Conservation (phyloP, 2,797 vertebrate genomes). For the Clarias fuscus region DNA sequence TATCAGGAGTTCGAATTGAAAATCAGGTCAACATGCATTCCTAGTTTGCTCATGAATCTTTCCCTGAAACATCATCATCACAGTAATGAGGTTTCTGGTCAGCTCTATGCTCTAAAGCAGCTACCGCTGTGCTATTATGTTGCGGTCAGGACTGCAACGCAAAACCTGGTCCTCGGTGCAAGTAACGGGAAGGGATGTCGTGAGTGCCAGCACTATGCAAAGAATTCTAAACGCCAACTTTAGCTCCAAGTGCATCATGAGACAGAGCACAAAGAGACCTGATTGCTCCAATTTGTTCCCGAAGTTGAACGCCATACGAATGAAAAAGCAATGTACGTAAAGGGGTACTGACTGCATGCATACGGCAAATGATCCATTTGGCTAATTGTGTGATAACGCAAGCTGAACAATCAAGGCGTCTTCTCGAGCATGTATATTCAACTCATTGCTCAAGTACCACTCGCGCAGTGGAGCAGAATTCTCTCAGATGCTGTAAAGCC, state of each 20-base stretch:
- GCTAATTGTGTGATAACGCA: not conserved
- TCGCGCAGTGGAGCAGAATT: not conserved
- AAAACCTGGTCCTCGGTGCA: not conserved
- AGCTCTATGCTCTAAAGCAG: not conserved
- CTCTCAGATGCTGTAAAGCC: not conserved
- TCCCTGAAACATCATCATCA: not conserved
- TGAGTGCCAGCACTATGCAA: not conserved
- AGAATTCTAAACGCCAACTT: no score
- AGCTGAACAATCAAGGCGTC: not conserved
- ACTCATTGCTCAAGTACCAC: not conserved
- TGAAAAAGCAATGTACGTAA: not conserved
- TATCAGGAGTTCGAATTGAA: not conserved
- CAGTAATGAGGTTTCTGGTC: not conserved
- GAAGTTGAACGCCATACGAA: not conserved
- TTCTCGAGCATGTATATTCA: not conserved
- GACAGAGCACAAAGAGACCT: not conserved
- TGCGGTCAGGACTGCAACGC: conserved; percentile 14
- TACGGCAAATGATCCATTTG: not conserved
- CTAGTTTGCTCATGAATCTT: not conserved
- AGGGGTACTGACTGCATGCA: not conserved
- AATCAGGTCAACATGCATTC: conserved; percentile 39
- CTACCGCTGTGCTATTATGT: conserved; percentile 15
- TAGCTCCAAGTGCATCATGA: not conserved
- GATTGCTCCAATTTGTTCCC: conserved; percentile 23
- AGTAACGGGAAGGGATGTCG: not conserved